Evolutionary conservation across 2,888 invertebrate species (phyloP), one percentile per base, ranked within the genome.

Genomic region (Steinernema hermaphroditum): DNA sequence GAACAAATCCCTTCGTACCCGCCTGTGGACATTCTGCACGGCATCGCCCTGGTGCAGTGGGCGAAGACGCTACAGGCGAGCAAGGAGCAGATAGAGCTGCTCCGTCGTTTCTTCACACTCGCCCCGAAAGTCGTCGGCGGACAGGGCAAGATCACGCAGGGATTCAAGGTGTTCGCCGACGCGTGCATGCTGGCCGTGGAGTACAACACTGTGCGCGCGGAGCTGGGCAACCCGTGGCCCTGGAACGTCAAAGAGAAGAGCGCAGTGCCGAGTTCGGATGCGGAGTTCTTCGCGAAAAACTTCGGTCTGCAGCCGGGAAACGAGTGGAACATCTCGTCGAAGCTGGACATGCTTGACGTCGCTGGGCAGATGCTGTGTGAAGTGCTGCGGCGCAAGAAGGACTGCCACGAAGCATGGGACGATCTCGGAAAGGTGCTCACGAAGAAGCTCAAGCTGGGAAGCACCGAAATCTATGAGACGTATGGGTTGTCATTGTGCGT

Each of bases 381-480:
- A 43, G 19, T 29, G 14, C 43, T 19, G 43, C 72, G 24, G 43
- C 27, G 22, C 37, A 74, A 37, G 54, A 70, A 71, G 46, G 70
- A 22, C 32, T 74, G 44, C 46, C 50, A 50, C 24, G 50, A 50
- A 50, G 50, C 50, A 12, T 50, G 50, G 50, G 22, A 50, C 50
- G 50, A 50, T 22, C 50, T 50, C 54, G 41, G 73, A 46, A 54
- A 69, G 54, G 75, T 75, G 73, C 57, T 37, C 22, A 69, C n/a
- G n/a, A 54, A 46, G 43, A 24, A 71, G 22, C 19, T 41, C 43
- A 2, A 16, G 19, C 69, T 69, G 2, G 34, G 29, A 24, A 29
- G 27, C 69, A 69, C 46, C 19, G 32, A 22, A 12, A 27, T 71
- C 46, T 71, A 43, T 8, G 43, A 71, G 19, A 50, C 50, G 50